Evolutionary conservation across 2,797 vertebrate genomes (phyloP).

Genomic region (Tapirus indicus): DNA sequence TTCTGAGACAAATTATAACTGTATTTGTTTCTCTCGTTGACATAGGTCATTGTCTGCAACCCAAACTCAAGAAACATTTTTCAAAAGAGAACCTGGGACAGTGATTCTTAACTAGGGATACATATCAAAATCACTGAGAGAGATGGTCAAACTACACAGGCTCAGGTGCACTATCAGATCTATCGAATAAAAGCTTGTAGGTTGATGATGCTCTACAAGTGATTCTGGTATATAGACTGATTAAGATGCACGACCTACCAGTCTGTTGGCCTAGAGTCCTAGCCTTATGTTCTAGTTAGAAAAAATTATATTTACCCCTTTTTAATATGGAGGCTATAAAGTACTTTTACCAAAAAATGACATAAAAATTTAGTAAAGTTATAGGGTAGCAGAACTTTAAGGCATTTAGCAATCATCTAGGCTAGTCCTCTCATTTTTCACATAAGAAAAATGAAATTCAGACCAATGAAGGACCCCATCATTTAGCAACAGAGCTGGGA

Average conservation of each 20-base stretch:
- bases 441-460: background rate
- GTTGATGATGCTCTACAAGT: background rate
- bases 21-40: background rate
- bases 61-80: constrained; percentile 30
- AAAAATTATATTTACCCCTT: background rate
- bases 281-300: background rate
- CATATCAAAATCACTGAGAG: background rate
- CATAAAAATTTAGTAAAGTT: background rate
- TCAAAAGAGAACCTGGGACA: background rate
- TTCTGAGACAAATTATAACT: background rate
- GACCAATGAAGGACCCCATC: background rate
- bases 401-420: background rate
- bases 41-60: background rate
- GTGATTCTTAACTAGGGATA: background rate
- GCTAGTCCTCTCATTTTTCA: background rate
- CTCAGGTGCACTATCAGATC: background rate
- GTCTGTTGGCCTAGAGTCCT: background rate
- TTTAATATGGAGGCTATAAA: background rate
- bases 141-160: background rate
- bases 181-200: background rate
- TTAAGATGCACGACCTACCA: background rate
- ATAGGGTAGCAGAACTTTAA: background rate
- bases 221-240: background rate
- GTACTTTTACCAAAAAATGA: background rate
- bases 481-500: background rate